These are phyloP conservation scores for Typhlichthys eigenmanni DNA, from an alignment of 2,797 vertebrate species.

Conservation along the genomic window DNA sequence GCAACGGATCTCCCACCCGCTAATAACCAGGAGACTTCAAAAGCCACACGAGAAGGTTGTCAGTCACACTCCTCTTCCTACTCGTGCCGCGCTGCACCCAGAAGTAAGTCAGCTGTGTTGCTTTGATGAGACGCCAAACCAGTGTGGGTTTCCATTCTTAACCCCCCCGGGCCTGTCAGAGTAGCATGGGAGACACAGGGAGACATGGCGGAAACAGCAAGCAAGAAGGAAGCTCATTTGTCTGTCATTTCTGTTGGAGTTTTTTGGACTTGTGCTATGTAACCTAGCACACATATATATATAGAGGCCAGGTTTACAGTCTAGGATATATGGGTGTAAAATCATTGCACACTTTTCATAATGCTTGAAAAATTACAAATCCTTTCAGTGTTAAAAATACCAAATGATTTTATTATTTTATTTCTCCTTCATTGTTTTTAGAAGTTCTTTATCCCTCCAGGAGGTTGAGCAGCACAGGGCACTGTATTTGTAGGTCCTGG, in stretches of 20 bases:
- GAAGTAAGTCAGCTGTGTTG: slow-evolving; percentile 48
- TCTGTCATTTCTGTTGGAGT: too few relatives aligned
- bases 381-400: too few relatives aligned
- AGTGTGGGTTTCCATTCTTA: slow-evolving; percentile 72
- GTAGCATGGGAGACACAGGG: slow-evolving; percentile 68
- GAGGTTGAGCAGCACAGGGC: too few relatives aligned
- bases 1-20: background rate
- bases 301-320: too few relatives aligned
- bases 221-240: background rate
- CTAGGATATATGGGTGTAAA: too few relatives aligned
- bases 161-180: slow-evolving; percentile 66
- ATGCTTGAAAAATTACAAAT: too few relatives aligned
- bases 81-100: slow-evolving; percentile 42
- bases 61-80: slow-evolving; percentile 26
- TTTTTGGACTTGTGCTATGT: too few relatives aligned
- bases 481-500: too few relatives aligned
- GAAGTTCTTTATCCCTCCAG: too few relatives aligned
- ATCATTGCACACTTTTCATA: too few relatives aligned
- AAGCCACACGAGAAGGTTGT: slow-evolving; percentile 29
- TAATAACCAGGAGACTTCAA: slow-evolving; percentile 16
- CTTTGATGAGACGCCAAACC: slow-evolving; percentile 70
- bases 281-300: too few relatives aligned
- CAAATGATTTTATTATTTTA: background rate
- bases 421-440: background rate
- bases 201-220: slow-evolving; percentile 54